Base-by-base conservation (phyloP, 2,797 vertebrate species). In the Malurus leucopterus region DNA sequence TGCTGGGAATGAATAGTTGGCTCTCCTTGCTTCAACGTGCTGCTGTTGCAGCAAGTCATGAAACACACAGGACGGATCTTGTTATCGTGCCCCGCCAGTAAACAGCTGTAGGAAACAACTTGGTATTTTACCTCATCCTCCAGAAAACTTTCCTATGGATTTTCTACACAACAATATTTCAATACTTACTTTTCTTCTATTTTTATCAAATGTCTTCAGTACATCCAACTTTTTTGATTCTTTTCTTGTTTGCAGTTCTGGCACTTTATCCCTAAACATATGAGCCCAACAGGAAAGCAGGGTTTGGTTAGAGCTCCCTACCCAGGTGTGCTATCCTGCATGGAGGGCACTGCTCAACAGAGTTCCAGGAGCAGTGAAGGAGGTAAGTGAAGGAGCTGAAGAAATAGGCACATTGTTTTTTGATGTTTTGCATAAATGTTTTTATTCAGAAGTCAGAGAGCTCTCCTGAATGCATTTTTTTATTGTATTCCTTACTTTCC, bases 311-410 rank as follows among this genome's bases (percentile, higher is more conserved):
- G 24, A 80, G 69, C 13, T 89, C 62, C 64, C 64, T 57, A 32
- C 4, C 67, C 77, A 30, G 49, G 23, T 43, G 36, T 26, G 38
- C 65, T 82, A 38, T 46, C 21, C 29, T 68, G 63, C 32, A 69
- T 49, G 64, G 62, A 77, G 74, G 57, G 61, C 3, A 3, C 43
- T 41, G 34, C 72, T 53, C 59, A 80, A 43, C 32, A 69, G 36
- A 89, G 47, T 46, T 76, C 54, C 86, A 89, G 76, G 8, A 81
- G 46, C 63, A 69, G 5, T 24, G 41, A 57, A 77, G 17, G 53
- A 94, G 92, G 89, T 93, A 92, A 93, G 92, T 93, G 50, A 55
- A 86, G 78, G 71, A 89, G 55, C 51, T 88, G 64, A 76, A 91
- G 55, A 89, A 92, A 76, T 43, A 54, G 3, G 26, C 59, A 50